phyloP scores from a whole-genome alignment of 2,113 vertebrate species.

The Bubo bubo region DNA sequence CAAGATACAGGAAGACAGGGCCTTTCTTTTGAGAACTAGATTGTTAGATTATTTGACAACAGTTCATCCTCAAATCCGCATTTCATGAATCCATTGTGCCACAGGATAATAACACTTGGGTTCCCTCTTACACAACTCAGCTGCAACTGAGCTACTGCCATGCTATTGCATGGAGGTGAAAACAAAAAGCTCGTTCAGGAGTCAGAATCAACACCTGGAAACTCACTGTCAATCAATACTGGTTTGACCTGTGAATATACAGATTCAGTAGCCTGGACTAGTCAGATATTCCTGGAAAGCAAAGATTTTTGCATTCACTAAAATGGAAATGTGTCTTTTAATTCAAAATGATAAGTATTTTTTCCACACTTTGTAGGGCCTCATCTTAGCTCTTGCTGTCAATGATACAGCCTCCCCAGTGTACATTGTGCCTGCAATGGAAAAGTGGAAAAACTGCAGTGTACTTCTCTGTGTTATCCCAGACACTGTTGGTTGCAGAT shows the following conservation, averaged over 20 bases:
- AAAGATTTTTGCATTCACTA: not conserved
- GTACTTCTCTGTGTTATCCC: not conserved
- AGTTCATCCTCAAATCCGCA: not conserved
- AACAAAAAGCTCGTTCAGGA: not conserved
- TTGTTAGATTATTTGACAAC: not conserved
- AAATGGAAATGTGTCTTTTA: not conserved
- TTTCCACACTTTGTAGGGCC: not conserved
- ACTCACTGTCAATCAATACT: not conserved
- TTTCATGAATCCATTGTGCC: not conserved
- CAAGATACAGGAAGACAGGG: not conserved
- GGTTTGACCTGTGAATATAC: not conserved
- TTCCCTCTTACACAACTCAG: not conserved
- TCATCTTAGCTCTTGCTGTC: not conserved
- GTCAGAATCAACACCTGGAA: not conserved
- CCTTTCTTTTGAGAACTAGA: not conserved
- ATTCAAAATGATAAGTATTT: not conserved
- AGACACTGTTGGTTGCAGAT: not conserved
- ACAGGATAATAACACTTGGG: not conserved
- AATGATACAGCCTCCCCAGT: not conserved
- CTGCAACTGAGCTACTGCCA: not conserved
- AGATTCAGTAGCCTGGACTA: not conserved
- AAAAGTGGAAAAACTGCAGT: not conserved
- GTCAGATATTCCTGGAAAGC: not conserved
- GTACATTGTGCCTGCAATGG: accelerated
- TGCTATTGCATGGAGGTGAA: not conserved